A percentile compares a stretch with the other conserved stretches of the same genome.
These are phyloP conservation scores for Sturnus vulgaris DNA, from an alignment of 2,113 vertebrate species.

Conservation along the genomic window DNA sequence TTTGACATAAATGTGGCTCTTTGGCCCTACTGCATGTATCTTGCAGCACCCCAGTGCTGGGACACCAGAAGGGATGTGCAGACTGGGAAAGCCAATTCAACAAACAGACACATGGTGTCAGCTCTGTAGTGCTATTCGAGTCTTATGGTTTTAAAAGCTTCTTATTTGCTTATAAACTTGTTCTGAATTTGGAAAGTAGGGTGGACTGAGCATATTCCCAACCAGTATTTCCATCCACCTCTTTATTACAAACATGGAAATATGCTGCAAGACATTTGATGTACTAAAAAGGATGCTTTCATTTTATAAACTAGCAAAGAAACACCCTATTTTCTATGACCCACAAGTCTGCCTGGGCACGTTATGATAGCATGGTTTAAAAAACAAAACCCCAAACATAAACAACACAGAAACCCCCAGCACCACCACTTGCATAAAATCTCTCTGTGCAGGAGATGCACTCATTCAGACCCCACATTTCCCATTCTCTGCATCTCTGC, in stretches of 20 bases:
- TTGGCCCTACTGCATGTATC: neutral
- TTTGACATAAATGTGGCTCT: neutral
- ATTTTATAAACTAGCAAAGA: neutral
- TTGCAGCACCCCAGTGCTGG: too few species aligned
- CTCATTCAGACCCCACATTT: rapidly evolving
- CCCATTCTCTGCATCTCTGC: neutral
- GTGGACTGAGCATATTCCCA: neutral
- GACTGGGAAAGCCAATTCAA: neutral
- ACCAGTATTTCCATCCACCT: neutral
- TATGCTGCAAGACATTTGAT: neutral
- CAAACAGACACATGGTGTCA: rapidly evolving
- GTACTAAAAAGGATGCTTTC: neutral
- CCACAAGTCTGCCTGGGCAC: neutral
- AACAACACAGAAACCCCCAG: neutral
- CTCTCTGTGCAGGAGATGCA: neutral
- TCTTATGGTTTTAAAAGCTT: neutral
- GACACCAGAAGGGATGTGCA: neutral
- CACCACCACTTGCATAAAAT: neutral
- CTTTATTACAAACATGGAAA: neutral
- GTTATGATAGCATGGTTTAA: neutral
- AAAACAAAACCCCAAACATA: neutral
- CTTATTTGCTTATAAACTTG: neutral
- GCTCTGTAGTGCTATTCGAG: neutral
- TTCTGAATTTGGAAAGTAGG: neutral
- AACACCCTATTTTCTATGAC: neutral